phyloP scores from a whole-genome alignment of 2,797 vertebrate genomes.

The Bovichtus variegatus region DNA sequence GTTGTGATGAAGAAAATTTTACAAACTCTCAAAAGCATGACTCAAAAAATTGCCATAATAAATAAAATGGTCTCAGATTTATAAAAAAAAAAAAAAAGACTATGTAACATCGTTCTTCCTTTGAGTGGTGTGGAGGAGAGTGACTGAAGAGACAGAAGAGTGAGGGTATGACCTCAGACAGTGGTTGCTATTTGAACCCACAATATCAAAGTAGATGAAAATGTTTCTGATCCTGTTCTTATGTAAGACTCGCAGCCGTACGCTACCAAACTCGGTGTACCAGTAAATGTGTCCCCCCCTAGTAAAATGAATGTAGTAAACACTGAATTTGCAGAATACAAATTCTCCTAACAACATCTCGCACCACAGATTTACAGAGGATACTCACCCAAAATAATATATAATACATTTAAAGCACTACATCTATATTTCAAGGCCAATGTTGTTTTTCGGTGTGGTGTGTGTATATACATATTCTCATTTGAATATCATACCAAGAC shows the following conservation, averaged over 20 bases:
- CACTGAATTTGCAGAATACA: background rate
- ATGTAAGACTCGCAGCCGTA: conserved; percentile 4
- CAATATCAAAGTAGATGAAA: conserved; percentile 49
- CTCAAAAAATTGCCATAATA: background rate
- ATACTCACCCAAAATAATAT: background rate
- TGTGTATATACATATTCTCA: background rate
- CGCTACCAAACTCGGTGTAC: background rate
- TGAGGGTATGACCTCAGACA: conserved; percentile 24
- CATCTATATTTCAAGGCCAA: background rate
- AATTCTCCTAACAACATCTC: background rate
- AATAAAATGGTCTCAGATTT: conserved; percentile 14
- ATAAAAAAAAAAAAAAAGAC: background rate
- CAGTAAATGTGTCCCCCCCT: background rate
- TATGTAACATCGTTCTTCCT: conserved; percentile 19
- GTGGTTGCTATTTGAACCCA: conserved; percentile 30
- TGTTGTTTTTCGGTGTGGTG: background rate
- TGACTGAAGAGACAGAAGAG: conserved; percentile 18
- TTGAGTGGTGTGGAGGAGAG: conserved; percentile 21
- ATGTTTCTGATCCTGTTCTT: conserved; percentile 30
- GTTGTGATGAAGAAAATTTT: conserved; percentile 3
- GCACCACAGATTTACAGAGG: background rate
- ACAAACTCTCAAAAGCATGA: conserved; percentile 15
- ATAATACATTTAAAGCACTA: background rate
- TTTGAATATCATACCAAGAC: conserved; percentile 2
- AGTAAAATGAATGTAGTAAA: background rate